Conservation (phyloP, 2,113 vertebrate species). For the Sorex araneus region DNA sequence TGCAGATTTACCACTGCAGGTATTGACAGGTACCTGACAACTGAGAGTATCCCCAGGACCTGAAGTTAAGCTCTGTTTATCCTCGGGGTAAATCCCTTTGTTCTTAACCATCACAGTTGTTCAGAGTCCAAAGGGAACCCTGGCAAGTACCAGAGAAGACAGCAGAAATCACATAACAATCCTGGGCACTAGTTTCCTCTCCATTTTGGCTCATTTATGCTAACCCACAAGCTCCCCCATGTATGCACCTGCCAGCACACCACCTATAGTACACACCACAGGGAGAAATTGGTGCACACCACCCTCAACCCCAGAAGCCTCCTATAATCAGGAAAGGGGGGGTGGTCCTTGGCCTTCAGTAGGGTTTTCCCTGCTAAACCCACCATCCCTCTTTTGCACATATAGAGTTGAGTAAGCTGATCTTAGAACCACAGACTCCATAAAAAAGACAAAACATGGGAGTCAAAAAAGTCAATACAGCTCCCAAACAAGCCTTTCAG, state of each 20-base stretch:
- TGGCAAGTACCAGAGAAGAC: neutral
- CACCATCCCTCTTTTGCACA: neutral
- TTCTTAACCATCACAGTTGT: neutral
- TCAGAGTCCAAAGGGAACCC: neutral
- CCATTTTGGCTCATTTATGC: neutral
- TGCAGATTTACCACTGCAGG: neutral
- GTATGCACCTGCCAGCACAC: rapidly evolving
- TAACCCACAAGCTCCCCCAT: neutral
- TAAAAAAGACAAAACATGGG: neutral
- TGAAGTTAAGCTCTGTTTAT: neutral
- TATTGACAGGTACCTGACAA: neutral
- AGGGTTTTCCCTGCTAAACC: neutral
- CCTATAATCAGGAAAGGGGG: neutral
- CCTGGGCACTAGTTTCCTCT: neutral
- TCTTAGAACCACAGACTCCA: neutral
- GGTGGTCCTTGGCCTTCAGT: neutral
- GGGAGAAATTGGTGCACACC: neutral
- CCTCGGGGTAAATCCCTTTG: neutral
- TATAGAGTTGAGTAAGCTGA: neutral
- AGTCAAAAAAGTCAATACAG: neutral
- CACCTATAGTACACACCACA: neutral
- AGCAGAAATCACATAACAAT: neutral
- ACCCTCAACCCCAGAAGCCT: neutral
- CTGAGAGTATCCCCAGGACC: neutral
- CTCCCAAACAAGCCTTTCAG: neutral